phyloP scores from a whole-genome alignment of 2,797 vertebrate species.

The Aphelocoma californica region DNA sequence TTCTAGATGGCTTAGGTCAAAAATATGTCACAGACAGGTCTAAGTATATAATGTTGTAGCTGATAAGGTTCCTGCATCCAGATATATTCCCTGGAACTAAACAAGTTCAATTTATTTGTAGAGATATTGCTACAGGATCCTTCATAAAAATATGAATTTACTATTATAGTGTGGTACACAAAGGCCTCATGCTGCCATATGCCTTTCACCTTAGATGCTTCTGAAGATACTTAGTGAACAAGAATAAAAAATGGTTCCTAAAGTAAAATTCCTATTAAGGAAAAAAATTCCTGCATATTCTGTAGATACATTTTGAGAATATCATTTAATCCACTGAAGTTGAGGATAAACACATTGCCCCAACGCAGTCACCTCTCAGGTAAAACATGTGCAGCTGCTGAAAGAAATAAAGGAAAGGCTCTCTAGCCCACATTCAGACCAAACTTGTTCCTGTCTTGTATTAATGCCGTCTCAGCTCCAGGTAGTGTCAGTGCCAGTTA shows the following conservation, averaged over 20 bases:
- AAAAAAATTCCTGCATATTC: neutral
- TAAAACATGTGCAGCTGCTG: neutral
- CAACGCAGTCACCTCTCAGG: neutral
- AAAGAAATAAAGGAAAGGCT: neutral
- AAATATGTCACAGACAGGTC: neutral
- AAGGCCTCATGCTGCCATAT: neutral
- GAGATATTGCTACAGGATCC: neutral
- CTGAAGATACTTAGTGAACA: neutral
- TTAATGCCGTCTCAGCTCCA: neutral
- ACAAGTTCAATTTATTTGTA: neutral
- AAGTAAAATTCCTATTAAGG: neutral
- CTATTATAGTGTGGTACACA: neutral
- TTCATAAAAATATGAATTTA: neutral
- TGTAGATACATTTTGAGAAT: neutral
- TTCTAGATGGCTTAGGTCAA: neutral
- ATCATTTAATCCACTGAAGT: neutral
- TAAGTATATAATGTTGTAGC: neutral
- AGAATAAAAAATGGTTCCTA: neutral
- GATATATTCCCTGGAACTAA: neutral
- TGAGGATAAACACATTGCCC: neutral
- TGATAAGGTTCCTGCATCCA: neutral
- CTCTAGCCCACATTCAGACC: neutral
- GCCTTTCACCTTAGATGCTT: neutral
- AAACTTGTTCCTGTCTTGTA: neutral
- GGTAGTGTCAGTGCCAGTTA: constrained; percentile 4